Evolutionary conservation across 2,113 vertebrate genomes (phyloP).

Genomic region (Dipodomys merriami): DNA sequence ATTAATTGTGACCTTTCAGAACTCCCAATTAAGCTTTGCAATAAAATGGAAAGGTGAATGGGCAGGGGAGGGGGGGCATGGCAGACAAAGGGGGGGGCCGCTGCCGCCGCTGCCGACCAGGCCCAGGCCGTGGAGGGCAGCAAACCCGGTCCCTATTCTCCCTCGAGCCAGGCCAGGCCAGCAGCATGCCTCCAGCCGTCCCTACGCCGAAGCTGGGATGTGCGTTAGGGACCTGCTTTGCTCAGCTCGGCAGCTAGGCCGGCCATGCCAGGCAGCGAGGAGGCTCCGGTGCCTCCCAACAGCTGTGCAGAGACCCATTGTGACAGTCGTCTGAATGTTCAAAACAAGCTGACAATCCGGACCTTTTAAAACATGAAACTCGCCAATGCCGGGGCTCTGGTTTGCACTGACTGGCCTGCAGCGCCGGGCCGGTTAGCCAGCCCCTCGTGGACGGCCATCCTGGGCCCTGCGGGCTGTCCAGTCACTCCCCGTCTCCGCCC

Average conservation of each 20-base stretch:
- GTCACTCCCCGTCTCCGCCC: not conserved
- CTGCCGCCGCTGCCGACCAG: accelerated
- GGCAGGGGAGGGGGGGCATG: accelerated
- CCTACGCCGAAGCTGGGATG: too few relatives aligned
- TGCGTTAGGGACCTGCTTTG: not conserved
- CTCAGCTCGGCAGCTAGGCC: not conserved
- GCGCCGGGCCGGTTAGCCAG: too few relatives aligned
- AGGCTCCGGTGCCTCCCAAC: accelerated
- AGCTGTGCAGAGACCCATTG: accelerated
- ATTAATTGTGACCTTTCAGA: conserved; percentile 72
- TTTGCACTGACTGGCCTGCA: too few relatives aligned
- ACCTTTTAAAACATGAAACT: not conserved
- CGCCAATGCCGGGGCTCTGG: accelerated
- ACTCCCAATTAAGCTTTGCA: conserved; percentile 64
- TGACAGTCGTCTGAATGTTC: not conserved
- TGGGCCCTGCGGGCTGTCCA: too few relatives aligned
- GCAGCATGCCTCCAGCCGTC: accelerated
- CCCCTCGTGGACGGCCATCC: too few relatives aligned
- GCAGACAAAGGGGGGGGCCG: accelerated
- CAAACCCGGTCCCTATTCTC: not conserved
- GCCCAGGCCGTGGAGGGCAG: accelerated
- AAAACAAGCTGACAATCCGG: not conserved
- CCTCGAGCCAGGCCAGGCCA: not conserved
- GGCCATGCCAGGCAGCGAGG: not conserved
- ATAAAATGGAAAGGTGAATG: conserved; percentile 33